Evolutionary conservation across 2,888 invertebrate species (phyloP), one percentile per base, ranked within the genome.

Genomic region (Abscondita cerata): DNA sequence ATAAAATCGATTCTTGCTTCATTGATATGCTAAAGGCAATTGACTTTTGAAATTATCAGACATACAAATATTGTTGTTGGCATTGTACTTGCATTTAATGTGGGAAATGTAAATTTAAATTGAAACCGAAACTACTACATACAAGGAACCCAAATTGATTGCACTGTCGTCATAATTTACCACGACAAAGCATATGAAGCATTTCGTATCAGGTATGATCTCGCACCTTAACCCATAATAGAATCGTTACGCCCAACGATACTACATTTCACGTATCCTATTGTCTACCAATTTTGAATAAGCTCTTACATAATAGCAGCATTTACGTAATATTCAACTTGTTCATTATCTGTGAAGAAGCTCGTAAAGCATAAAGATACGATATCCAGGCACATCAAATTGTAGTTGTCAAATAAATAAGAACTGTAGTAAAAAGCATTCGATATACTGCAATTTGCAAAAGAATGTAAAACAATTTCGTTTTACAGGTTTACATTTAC

Each of bases 201-300:
- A 55, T 54, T 60, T 44, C 60, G 54, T 60, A 55, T 50, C 47
- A 53, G 44, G 48, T 41, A 33, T 44, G 25, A 56, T 56, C 51
- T 54, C 56, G 19, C 55, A 61, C 60, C 55, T n/a, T 56, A 61
- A 52, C 61, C 46, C 56, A 61, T 61, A 56, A 56, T 61, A 61
- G 56, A 46, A 47, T 56, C 56, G 56, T 56, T 56, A 56, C 56
- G 51, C 61, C 61, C 52, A 52, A 52, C 38, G 62, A 53, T 57
- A 62, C 57, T 62, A 57, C 52, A 62, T 62, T 58, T 62, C 53
- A 34, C 34, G 15, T n/a, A 44, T 48, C 44, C 52, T 52, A 62
- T 62, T 62, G 62, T 62, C 52, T 62, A 41, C 50, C 55, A 54
- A 55, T 58, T 25, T 52, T 56, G 54, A 62, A 57, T 62, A 62